Evolutionary conservation across 2,888 invertebrate genomes (phyloP).

Genomic region (Serripes groenlandicus): DNA sequence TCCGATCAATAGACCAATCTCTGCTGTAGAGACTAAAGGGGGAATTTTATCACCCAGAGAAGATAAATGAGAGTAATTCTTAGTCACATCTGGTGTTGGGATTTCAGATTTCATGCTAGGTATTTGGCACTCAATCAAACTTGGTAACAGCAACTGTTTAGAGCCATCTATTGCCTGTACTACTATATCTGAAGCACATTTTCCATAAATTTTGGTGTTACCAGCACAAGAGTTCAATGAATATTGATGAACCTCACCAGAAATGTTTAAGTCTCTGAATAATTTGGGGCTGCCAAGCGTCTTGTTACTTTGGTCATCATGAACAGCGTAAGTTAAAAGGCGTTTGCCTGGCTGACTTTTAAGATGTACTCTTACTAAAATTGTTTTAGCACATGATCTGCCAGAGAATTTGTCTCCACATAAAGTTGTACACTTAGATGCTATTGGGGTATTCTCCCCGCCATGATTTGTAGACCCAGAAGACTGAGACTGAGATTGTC

Average conservation of each 20-base stretch:
- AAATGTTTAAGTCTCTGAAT: conserved; percentile 22
- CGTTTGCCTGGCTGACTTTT: neutral
- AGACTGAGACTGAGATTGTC: neutral
- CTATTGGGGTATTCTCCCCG: neutral
- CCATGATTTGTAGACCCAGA: neutral
- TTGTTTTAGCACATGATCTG: conserved; percentile 32
- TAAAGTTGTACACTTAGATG: conserved; percentile 21
- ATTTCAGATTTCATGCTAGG: conserved; percentile 35
- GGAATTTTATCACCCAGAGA: neutral
- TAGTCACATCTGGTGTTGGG: conserved; percentile 23
- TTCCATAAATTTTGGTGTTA: neutral
- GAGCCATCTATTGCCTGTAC: conserved; percentile 32
- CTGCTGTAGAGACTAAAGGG: neutral
- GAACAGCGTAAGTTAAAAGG: conserved; percentile 14
- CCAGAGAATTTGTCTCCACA: conserved; percentile 14
- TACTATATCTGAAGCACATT: conserved; percentile 27
- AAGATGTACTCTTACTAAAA: neutral
- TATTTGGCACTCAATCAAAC: conserved; percentile 38
- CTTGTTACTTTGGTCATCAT: conserved; percentile 44
- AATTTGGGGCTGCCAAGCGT: conserved; percentile 26
- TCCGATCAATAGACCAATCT: conserved; percentile 27
- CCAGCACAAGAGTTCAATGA: conserved; percentile 37
- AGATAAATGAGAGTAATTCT: conserved; percentile 5
- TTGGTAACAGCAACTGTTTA: conserved; percentile 17
- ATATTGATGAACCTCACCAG: neutral